A percentile compares a stretch with the other conserved stretches of the same genome.
Conservation (phyloP, 2,888 invertebrate genomes). For the Torymus auratus region DNA sequence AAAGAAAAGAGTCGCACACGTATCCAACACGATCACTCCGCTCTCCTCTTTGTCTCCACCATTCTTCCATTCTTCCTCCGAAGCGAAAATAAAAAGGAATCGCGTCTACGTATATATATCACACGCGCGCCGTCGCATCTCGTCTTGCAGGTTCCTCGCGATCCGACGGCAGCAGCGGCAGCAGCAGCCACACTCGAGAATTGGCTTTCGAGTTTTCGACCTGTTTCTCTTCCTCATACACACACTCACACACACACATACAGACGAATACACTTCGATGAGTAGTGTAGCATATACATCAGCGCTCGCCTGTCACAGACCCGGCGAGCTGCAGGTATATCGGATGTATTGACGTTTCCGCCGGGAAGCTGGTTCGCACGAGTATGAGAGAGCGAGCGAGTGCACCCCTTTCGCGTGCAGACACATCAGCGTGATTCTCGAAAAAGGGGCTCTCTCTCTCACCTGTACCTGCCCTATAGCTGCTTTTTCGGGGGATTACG, state of each 20-base stretch:
- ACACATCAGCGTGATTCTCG: not conserved
- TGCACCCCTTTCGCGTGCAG: too few relatives aligned
- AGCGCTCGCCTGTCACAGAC: too few relatives aligned
- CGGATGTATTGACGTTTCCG: slow-evolving; percentile 62
- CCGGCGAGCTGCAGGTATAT: slow-evolving; percentile 56
- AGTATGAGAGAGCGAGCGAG: too few relatives aligned
- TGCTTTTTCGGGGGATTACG: slow-evolving; percentile 35
- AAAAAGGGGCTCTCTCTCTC: slow-evolving; percentile 3
- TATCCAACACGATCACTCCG: slow-evolving; percentile 13
- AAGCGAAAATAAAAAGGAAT: not conserved
- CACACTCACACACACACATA: slow-evolving; percentile 8
- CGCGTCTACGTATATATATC: slow-evolving; percentile 23
- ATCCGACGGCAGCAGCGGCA: slow-evolving; percentile 47
- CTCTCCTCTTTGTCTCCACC: not conserved
- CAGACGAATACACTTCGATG: too few relatives aligned
- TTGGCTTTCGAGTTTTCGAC: slow-evolving; percentile 68
- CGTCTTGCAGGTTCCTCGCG: slow-evolving; percentile 28
- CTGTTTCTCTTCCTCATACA: slow-evolving; percentile 58
- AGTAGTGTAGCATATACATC: too few relatives aligned
- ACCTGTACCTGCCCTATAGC: slow-evolving; percentile 30
- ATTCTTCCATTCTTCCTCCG: too few relatives aligned
- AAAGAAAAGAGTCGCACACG: not conserved
- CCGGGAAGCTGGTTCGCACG: not conserved
- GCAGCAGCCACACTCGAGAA: slow-evolving; percentile 65
- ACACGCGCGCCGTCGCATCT: slow-evolving; percentile 29